Percentiles rank a stretch among this genome's conserved stretches.
Conservation (phyloP, 2,113 vertebrate genomes). For the Sinocyclocheilus rhinocerous region DNA sequence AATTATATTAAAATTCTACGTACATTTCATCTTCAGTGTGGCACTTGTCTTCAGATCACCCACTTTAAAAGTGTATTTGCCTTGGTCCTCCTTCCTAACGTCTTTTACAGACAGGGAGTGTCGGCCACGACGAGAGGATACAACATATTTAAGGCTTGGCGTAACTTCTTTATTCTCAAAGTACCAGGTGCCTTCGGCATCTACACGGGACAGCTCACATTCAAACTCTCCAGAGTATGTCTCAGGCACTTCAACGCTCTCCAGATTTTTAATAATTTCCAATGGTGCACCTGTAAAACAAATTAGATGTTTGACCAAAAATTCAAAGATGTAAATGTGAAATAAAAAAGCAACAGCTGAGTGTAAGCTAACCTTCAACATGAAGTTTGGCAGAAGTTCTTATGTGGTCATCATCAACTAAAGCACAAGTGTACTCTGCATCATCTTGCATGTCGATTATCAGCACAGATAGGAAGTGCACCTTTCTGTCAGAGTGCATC, state of each 20-base stretch:
- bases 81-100: slow-evolving; percentile 92
- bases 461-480: slow-evolving; percentile 93
- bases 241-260: slow-evolving; percentile 92
- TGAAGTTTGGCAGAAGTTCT: slow-evolving; percentile 87
- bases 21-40: slow-evolving; percentile 92
- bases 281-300: slow-evolving; percentile 82
- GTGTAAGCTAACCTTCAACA: slow-evolving; percentile 86
- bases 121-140: slow-evolving; percentile 89
- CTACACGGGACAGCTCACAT: slow-evolving; percentile 89
- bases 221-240: slow-evolving; percentile 91
- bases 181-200: slow-evolving; percentile 92
- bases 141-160: slow-evolving; percentile 82
- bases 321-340: neutral
- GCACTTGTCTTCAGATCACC: slow-evolving; percentile 86
- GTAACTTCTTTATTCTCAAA: slow-evolving; percentile 83
- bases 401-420: slow-evolving; percentile 84
- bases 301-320: slow-evolving; percentile 28
- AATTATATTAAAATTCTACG: slow-evolving; percentile 60
- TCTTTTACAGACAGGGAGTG: slow-evolving; percentile 90
- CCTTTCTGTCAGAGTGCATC: slow-evolving; percentile 97
- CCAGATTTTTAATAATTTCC: slow-evolving; percentile 87
- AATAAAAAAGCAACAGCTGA: neutral
- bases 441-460: slow-evolving; percentile 83
- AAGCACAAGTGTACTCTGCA: slow-evolving; percentile 86
- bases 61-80: slow-evolving; percentile 89